phyloP scores from a whole-genome alignment of 2,888 invertebrate species.

The Ennomos fuscantarius region DNA sequence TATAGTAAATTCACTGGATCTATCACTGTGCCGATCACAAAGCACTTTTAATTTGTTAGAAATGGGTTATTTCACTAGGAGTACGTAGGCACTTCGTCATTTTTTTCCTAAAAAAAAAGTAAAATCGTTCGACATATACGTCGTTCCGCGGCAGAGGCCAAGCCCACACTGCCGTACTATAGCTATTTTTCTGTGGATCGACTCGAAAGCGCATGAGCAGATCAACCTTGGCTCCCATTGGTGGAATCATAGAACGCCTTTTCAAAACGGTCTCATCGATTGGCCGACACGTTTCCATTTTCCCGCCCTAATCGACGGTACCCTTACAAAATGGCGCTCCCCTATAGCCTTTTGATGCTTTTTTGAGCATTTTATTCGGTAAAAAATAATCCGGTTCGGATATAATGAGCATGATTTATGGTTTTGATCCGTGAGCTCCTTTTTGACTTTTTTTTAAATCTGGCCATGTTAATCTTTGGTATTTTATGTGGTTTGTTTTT shows the following conservation, averaged over 20 bases:
- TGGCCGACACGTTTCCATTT: conserved; percentile 66
- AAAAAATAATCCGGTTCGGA: conserved; percentile 84
- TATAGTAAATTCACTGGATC: conserved; percentile 28
- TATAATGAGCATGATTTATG: conserved; percentile 85
- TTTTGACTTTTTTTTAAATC: conserved; percentile 72
- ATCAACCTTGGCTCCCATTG: conserved; percentile 64
- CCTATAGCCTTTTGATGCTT: conserved; percentile 82
- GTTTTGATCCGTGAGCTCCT: conserved; percentile 75
- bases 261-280: conserved; percentile 53
- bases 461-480: conserved; percentile 78
- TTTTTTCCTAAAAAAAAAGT: conserved; percentile 60
- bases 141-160: conserved; percentile 71
- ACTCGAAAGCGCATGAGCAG: conserved; percentile 78
- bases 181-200: conserved; percentile 81
- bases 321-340: conserved; percentile 83
- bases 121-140: conserved; percentile 56
- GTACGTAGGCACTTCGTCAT: conserved; percentile 77
- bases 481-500: conserved; percentile 73
- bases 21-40: conserved; percentile 34
- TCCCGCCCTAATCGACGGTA: conserved; percentile 74
- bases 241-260: conserved; percentile 71
- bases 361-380: conserved; percentile 82
- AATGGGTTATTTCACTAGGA: conserved; percentile 34
- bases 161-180: conserved; percentile 82
- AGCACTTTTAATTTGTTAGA: conserved; percentile 49